Base-by-base conservation (phyloP, 2,113 vertebrate genomes). In the Brienomyrus brachyistius region DNA sequence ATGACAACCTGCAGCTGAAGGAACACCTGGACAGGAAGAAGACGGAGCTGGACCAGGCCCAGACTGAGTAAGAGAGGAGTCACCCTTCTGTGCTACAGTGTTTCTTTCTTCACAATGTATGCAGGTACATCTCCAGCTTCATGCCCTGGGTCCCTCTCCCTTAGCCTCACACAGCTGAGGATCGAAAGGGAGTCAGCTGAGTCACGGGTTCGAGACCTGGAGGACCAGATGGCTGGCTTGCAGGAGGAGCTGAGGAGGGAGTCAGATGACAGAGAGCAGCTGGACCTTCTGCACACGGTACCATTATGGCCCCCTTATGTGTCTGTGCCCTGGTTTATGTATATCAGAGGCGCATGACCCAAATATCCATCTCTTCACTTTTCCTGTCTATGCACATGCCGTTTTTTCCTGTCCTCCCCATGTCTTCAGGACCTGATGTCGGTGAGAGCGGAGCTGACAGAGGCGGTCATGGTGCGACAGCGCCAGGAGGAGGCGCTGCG, bases 401-500 rank as follows among this genome's bases (percentile, higher is more conserved):
- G 4, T 23, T 35, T 40, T 89, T 19, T 50, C 92, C 40, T 91
- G 86, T 90, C 23, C 88, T 5, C 1, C 4, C 93, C 94, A 88
- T 23, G 90, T 93, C 90, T 90, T 11, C 92, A 97, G 97, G 96
- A 97, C 90, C 91, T 97, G 90, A 86, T 95, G 93, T 94, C 95
- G 21, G 91, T 94, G 23, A 91, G 94, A 35, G 95, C 95, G 45
- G 95, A 96, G 88, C 92, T 97, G 91, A 95, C 95, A 70, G 96
- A 97, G 50, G 93, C 95, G 0, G 91, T 94, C 89, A 93, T 94
- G 17, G 94, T 93, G 77, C 95, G 93, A 5, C 96, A 97, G 92
- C 95, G 94, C 88, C 93, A 96, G 90, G 98, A 99, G 89, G 98
- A 99, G 51, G 93, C 94, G 0, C 93, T 98, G 51, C 93, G 95